Evolutionary conservation across 2,113 vertebrate species (phyloP).

Genomic region (Pimephales promelas): DNA sequence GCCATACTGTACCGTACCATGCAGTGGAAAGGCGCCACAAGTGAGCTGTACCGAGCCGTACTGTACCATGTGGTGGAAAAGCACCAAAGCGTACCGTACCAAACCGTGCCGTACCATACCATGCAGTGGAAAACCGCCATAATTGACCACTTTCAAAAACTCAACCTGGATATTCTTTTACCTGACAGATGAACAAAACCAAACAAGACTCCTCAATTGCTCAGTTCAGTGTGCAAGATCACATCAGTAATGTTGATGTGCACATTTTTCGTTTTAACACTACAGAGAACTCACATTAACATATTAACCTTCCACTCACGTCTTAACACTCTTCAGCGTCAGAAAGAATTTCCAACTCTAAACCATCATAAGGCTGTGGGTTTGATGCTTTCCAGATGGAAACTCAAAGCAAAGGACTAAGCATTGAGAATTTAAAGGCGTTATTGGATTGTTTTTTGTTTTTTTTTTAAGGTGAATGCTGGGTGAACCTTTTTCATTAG

Average conservation of each 20-base stretch:
- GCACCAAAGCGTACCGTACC: too few relatives aligned
- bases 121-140: too few relatives aligned
- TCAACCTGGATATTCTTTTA: conserved; percentile 11
- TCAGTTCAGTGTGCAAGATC: background rate
- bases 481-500: conserved; percentile 21
- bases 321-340: background rate
- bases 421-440: background rate
- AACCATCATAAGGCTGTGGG: background rate
- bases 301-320: background rate
- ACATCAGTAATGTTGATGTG: background rate
- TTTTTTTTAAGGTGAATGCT: conserved; percentile 16
- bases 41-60: too few relatives aligned
- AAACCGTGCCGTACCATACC: too few relatives aligned
- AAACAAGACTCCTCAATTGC: background rate
- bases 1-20: too few relatives aligned
- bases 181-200: conserved; percentile 9
- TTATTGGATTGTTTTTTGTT: background rate
- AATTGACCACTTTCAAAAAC: background rate
- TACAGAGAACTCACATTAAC: background rate
- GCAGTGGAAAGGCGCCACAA: too few relatives aligned
- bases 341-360: conserved; percentile 3
- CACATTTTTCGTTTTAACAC: background rate
- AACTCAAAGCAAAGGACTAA: background rate
- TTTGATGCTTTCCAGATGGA: conserved; percentile 22
- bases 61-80: too few relatives aligned